These are phyloP conservation scores for Julus scanicus DNA, from an alignment of 2,888 invertebrate species.

Conservation along the genomic window DNA sequence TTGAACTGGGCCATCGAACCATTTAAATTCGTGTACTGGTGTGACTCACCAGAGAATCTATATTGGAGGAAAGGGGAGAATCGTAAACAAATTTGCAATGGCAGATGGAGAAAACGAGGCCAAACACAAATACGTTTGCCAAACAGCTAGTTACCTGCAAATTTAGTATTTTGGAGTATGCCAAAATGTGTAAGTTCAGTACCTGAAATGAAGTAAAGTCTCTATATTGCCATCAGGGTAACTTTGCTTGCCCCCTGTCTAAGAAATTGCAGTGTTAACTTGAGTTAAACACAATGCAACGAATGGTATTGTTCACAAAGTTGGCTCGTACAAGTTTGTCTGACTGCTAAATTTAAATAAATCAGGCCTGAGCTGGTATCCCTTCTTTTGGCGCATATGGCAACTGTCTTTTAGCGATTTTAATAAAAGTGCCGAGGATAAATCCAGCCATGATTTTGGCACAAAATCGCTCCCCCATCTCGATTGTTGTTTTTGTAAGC, in stretches of 20 bases:
- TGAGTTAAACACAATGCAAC: not conserved
- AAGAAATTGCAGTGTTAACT: not conserved
- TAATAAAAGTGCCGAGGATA: not conserved
- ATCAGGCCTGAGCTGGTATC: not conserved
- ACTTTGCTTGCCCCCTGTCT: not conserved
- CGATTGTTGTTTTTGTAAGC: slow-evolving; percentile 2
- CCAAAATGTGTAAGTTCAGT: not conserved
- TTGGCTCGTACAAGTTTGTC: not conserved
- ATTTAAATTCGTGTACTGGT: not conserved
- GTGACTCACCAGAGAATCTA: slow-evolving; percentile 21
- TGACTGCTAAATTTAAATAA: slow-evolving; percentile 15
- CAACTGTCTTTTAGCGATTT: not conserved
- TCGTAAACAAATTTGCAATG: not conserved
- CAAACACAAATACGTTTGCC: not conserved
- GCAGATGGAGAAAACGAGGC: slow-evolving; percentile 27
- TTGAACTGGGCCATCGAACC: slow-evolving; percentile 28
- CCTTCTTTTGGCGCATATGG: not conserved
- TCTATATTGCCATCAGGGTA: not conserved
- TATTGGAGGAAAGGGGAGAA: not conserved
- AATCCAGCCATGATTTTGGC: slow-evolving; percentile 2
- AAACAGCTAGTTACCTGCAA: not conserved
- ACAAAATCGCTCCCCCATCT: slow-evolving; percentile 14
- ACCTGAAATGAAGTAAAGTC: not conserved
- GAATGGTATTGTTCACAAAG: not conserved
- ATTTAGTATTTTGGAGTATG: not conserved